These are phyloP conservation scores for Clanis bilineata DNA, from an alignment of 2,888 invertebrate genomes.

Conservation along the genomic window DNA sequence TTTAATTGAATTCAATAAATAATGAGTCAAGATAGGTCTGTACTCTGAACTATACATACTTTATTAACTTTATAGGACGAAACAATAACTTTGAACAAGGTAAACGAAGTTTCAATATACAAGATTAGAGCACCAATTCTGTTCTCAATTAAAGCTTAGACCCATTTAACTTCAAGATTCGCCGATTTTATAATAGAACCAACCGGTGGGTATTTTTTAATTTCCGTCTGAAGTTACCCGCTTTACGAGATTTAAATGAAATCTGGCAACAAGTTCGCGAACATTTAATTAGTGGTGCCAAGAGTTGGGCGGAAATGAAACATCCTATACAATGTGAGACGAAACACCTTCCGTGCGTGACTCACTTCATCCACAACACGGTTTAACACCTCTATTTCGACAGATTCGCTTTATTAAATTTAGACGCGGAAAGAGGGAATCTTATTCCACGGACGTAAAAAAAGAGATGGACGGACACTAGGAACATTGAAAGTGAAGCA, in stretches of 20 bases:
- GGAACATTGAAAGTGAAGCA: too few species aligned
- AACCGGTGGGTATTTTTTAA: constrained; percentile 58
- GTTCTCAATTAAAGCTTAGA: constrained; percentile 33
- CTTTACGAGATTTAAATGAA: constrained; percentile 64
- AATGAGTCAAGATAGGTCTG: neutral
- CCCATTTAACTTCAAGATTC: constrained; percentile 39
- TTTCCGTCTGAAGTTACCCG: constrained; percentile 57
- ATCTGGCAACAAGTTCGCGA: constrained; percentile 61
- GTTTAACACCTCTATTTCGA: constrained; percentile 31
- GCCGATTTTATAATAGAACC: constrained; percentile 63
- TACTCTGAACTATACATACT: too few species aligned
- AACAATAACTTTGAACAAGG: neutral
- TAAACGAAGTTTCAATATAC: neutral
- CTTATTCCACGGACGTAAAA: too few species aligned
- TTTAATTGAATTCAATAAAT: neutral
- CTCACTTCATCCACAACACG: constrained; percentile 32
- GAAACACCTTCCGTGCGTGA: constrained; percentile 47
- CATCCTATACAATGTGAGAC: constrained; percentile 42
- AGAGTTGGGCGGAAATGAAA: constrained; percentile 62
- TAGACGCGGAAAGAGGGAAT: constrained; percentile 35
- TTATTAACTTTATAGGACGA: neutral
- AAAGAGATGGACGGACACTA: too few species aligned
- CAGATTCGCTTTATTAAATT: constrained; percentile 56
- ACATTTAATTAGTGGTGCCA: constrained; percentile 66
- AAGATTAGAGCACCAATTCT: neutral